These are phyloP conservation scores for Nothura maculosa DNA, from an alignment of 2,797 vertebrate genomes.

Conservation along the genomic window DNA sequence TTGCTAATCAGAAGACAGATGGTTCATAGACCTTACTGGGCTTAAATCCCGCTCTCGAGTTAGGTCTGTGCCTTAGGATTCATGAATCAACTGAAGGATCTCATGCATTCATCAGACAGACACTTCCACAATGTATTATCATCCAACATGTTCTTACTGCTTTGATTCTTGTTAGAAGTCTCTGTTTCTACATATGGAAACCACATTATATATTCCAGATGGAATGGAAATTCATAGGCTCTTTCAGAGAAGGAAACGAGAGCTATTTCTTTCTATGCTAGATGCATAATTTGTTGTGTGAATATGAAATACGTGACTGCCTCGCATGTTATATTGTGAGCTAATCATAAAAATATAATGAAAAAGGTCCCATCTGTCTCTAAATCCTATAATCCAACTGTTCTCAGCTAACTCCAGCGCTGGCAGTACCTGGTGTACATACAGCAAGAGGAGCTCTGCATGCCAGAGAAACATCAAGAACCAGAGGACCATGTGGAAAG, in stretches of 20 bases:
- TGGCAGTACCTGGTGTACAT: constrained; percentile 38
- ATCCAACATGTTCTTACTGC: neutral
- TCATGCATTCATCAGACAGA: neutral
- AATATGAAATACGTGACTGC: constrained; percentile 63
- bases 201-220: constrained; percentile 60
- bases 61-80: neutral
- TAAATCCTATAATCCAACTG: constrained; percentile 62
- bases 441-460: neutral
- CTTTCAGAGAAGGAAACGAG: constrained; percentile 52
- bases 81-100: neutral
- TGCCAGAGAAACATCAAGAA: neutral
- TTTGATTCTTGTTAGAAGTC: constrained; percentile 34
- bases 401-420: constrained; percentile 36
- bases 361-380: constrained; percentile 62
- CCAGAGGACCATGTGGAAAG: neutral
- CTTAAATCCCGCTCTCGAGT: neutral
- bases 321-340: constrained; percentile 38
- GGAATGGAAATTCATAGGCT: constrained; percentile 55
- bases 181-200: constrained; percentile 64
- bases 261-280: constrained; percentile 26
- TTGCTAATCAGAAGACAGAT: neutral
- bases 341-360: constrained; percentile 41
- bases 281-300: constrained; percentile 67
- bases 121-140: constrained; percentile 11
- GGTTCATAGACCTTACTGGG: neutral